A percentile compares a stretch with the other conserved stretches of the same genome.
phyloP scores from a whole-genome alignment of 2,113 vertebrate species.

The mouse (Mus musculus) region DNA sequence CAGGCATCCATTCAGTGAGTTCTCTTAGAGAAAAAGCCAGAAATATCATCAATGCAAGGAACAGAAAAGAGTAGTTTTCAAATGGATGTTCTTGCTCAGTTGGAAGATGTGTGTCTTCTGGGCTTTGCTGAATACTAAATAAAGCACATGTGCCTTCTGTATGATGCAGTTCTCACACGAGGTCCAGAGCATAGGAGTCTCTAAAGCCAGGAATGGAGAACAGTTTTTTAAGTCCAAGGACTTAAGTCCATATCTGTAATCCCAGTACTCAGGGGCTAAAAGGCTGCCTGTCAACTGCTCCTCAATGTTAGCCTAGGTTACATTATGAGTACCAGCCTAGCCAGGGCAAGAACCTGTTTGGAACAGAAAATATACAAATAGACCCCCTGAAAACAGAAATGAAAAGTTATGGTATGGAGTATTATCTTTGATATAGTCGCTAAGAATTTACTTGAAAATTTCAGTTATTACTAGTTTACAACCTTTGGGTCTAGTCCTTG shows the following conservation, averaged over 20 bases:
- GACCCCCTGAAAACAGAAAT: not conserved
- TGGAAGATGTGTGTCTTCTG: not conserved
- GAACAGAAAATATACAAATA: not conserved
- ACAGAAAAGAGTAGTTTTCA: not conserved
- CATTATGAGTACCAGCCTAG: not conserved
- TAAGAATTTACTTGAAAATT: slow-evolving; percentile 44
- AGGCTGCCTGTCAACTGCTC: too few relatives aligned
- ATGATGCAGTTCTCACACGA: not conserved
- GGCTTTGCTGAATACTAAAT: slow-evolving; percentile 8
- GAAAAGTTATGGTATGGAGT: not conserved
- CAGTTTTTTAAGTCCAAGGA: not conserved
- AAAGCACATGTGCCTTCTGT: not conserved
- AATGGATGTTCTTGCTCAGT: not conserved
- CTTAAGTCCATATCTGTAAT: not conserved
- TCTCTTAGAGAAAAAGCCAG: slow-evolving; percentile 9
- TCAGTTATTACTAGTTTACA: not conserved
- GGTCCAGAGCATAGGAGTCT: not conserved
- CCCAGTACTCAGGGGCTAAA: not conserved
- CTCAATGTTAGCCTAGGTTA: too few relatives aligned
- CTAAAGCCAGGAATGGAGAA: not conserved
- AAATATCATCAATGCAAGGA: not conserved
- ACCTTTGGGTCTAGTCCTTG: not conserved
- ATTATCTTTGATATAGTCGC: not conserved
- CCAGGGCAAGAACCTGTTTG: not conserved
- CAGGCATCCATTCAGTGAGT: not conserved